Base-by-base conservation (phyloP, 2,113 vertebrate species). In the Nycticorax nycticorax region DNA sequence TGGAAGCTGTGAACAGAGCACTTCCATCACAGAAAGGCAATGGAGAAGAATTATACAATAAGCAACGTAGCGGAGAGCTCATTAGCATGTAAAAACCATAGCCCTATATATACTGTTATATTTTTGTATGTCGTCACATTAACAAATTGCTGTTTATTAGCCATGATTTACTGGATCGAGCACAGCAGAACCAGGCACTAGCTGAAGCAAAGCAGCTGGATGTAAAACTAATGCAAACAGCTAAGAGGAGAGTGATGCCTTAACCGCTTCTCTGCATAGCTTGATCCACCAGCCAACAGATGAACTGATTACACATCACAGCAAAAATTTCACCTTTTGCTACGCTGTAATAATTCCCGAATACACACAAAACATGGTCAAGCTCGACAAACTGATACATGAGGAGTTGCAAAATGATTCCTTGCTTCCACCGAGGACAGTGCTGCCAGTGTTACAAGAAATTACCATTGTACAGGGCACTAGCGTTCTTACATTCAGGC, bases 141-240 rank as follows among this genome's bases (percentile, higher is more conserved):
- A 97, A 97, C 84, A 95, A 97, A 97, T 97, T 78, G 93, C 88
- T 96, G 91, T 96, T 96, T 97, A 97, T 97, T 97, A 96, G 92
- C 81, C 63, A 28, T 93, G 96, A 97, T 97, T 97, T 97, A 97
- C 92, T 82, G 97, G 92, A 67, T 62, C 0, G 9, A 95, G 89
- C 69, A 63, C 73, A 91, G 83, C 89, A 96, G 76, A 91, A 79
- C 73, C 13, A n/a, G 59, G 96, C 91, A 94, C 53, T 32, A 73
- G 95, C 81, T 94, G 92, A 92, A 92, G 63, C 68, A 92, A 95
- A 96, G 95, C 94, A 96, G 90, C 92, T 96, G 95, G 90, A 86
- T 90, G 41, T 87, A 87, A 93, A 95, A 92, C 72, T 69, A 96
- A 96, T 47, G 85, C 92, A 80, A 97, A 94, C 48, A 81, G 84